Percentiles rank a stretch among this genome's conserved stretches.
Evolutionary conservation across 2,113 vertebrate genomes (phyloP).

Genomic region (Crotalus tigris): DNA sequence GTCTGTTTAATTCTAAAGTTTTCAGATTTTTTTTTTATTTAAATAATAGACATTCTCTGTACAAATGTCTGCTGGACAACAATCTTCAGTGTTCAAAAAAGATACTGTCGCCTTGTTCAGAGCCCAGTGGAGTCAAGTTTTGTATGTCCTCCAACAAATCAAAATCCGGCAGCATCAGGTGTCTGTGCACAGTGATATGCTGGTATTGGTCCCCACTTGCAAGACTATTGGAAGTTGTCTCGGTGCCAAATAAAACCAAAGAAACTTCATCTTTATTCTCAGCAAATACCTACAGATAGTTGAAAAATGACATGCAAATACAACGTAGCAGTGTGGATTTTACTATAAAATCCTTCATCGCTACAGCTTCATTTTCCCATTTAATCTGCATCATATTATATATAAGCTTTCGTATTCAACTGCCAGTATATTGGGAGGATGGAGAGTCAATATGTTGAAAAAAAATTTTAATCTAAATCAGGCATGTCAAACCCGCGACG

Average conservation of each 20-base stretch:
- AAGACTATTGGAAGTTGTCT: constrained; percentile 80
- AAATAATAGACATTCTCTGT: not conserved
- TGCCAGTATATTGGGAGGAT: not conserved
- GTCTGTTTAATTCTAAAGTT: not conserved
- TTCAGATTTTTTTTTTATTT: constrained; percentile 2
- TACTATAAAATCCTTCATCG: not conserved
- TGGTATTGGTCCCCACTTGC: constrained; percentile 80
- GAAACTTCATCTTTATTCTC: constrained; percentile 90
- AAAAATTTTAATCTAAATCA: not conserved
- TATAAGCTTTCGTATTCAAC: not conserved
- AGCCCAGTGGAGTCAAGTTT: constrained; percentile 74
- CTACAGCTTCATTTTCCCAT: not conserved
- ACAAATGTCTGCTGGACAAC: not conserved
- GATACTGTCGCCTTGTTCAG: constrained; percentile 92
- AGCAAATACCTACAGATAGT: constrained; percentile 83
- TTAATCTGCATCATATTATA: not conserved
- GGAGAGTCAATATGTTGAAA: not conserved
- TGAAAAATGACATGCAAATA: not conserved
- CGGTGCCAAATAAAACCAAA: constrained; percentile 89
- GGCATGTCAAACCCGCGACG: too few relatives aligned
- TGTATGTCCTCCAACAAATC: constrained; percentile 87
- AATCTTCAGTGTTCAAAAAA: constrained; percentile 56
- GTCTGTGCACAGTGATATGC: constrained; percentile 83
- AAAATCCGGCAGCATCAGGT: constrained; percentile 87
- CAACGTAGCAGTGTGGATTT: not conserved